Percentiles rank a stretch among this genome's conserved stretches.
Evolutionary conservation across 2,113 vertebrate genomes (phyloP).

Genomic region (Xenopus borealis): DNA sequence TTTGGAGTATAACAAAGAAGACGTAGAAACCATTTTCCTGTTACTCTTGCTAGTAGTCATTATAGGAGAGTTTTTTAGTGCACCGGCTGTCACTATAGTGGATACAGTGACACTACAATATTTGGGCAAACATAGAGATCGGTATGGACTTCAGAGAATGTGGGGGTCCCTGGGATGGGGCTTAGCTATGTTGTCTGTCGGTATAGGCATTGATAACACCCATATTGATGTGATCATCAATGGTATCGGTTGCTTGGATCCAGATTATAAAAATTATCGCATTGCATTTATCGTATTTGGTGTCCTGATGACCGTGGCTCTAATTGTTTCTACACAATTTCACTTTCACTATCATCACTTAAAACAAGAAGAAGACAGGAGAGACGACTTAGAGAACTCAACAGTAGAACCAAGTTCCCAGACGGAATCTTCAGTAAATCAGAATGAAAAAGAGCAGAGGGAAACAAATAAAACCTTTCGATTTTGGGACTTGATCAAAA

Average conservation of each 20-base stretch:
- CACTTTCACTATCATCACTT: slow-evolving; percentile 74
- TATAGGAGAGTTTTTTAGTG: slow-evolving; percentile 95
- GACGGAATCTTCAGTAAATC: slow-evolving; percentile 52
- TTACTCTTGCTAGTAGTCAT: slow-evolving; percentile 93
- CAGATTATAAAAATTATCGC: slow-evolving; percentile 86
- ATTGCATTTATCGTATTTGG: slow-evolving; percentile 93
- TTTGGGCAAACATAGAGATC: slow-evolving; percentile 85
- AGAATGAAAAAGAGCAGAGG: slow-evolving; percentile 46
- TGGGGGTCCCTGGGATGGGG: slow-evolving; percentile 98
- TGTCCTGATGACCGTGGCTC: slow-evolving; percentile 85
- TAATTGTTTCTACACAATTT: slow-evolving; percentile 91
- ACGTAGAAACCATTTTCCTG: slow-evolving; percentile 88
- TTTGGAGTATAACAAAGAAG: slow-evolving; percentile 73
- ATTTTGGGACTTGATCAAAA: slow-evolving; percentile 80
- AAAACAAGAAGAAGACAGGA: slow-evolving; percentile 57
- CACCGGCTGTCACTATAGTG: slow-evolving; percentile 92
- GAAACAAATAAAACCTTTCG: slow-evolving; percentile 62
- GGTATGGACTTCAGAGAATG: slow-evolving; percentile 95
- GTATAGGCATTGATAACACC: slow-evolving; percentile 93
- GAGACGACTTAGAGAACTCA: slow-evolving; percentile 64
- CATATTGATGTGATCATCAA: slow-evolving; percentile 63
- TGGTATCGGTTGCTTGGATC: slow-evolving; percentile 73
- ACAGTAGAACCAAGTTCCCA: slow-evolving; percentile 64
- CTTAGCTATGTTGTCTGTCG: slow-evolving; percentile 89
- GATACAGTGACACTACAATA: slow-evolving; percentile 95